A percentile compares a stretch with the other conserved stretches of the same genome.
phyloP scores from a whole-genome alignment of 2,113 vertebrate species.

The Nematolebias whitei region DNA sequence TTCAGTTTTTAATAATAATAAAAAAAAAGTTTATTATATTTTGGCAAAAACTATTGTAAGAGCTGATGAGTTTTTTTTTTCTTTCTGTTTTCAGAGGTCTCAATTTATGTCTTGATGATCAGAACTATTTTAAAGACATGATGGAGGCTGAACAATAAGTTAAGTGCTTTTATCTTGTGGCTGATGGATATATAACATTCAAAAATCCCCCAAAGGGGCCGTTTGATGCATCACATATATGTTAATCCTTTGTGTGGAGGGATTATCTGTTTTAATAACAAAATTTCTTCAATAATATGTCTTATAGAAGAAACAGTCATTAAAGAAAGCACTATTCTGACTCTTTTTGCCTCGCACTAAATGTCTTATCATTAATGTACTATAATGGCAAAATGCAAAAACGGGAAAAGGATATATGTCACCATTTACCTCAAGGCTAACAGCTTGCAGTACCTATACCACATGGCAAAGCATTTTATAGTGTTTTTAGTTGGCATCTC shows the following conservation, averaged over 20 bases:
- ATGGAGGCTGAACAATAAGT: background rate
- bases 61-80: too few relatives aligned
- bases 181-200: background rate
- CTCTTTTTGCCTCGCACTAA: too few relatives aligned
- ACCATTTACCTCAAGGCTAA: conserved; percentile 21
- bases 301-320: background rate
- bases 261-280: background rate
- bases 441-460: conserved; percentile 1
- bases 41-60: background rate
- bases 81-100: background rate
- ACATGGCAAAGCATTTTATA: conserved; percentile 27
- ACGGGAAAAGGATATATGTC: conserved; percentile 20
- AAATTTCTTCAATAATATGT: background rate
- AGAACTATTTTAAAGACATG: background rate
- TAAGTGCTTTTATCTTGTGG: background rate
- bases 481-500: conserved; percentile 27
- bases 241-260: background rate
- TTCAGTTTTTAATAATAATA: too few relatives aligned
- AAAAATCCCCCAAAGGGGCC: background rate
- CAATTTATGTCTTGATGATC: background rate
- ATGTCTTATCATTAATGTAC: conserved; percentile 1
- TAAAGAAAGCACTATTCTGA: too few relatives aligned
- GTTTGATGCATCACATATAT: background rate
- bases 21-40: background rate
- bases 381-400: conserved; percentile 21